Conservation (phyloP, 2,888 invertebrate species). For the Xestia xanthographa region DNA sequence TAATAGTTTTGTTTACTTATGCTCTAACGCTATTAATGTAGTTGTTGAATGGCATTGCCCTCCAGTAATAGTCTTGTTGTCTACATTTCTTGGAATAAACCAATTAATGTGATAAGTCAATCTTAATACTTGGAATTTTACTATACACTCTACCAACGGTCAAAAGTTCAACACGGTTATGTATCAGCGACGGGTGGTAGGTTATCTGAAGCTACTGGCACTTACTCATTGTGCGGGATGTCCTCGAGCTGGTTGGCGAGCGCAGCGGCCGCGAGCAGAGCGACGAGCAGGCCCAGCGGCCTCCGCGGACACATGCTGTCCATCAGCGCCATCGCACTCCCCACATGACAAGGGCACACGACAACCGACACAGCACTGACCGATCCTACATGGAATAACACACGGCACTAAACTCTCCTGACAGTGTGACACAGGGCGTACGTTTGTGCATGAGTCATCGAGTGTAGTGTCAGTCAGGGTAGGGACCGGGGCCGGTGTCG, state of each 20-base stretch:
- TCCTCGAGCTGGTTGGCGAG: slow-evolving; percentile 96
- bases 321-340: slow-evolving; percentile 83
- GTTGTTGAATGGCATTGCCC: background rate
- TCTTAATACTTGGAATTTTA: slow-evolving; percentile 15
- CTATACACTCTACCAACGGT: background rate
- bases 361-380: slow-evolving; percentile 78
- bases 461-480: slow-evolving; percentile 75
- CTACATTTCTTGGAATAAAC: slow-evolving; percentile 9
- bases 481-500: slow-evolving; percentile 71
- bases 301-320: slow-evolving; percentile 80
- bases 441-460: slow-evolving; percentile 81
- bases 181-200: background rate
- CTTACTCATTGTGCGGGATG: slow-evolving; percentile 97
- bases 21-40: slow-evolving; percentile 2
- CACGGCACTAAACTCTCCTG: slow-evolving; percentile 80
- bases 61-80: slow-evolving; percentile 24
- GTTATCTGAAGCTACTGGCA: slow-evolving; percentile 22
- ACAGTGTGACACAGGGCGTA: slow-evolving; percentile 77
- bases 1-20: slow-evolving; percentile 46
- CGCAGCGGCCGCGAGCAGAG: slow-evolving; percentile 80
- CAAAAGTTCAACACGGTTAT: slow-evolving; percentile 18
- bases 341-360: slow-evolving; percentile 84
- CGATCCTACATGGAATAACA: slow-evolving; percentile 78
- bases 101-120: slow-evolving; percentile 23
- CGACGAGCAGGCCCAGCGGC: slow-evolving; percentile 81